Evolutionary conservation across 1,140 invertebrate genomes (phyloP).

Genomic region (Grapholita molesta): DNA sequence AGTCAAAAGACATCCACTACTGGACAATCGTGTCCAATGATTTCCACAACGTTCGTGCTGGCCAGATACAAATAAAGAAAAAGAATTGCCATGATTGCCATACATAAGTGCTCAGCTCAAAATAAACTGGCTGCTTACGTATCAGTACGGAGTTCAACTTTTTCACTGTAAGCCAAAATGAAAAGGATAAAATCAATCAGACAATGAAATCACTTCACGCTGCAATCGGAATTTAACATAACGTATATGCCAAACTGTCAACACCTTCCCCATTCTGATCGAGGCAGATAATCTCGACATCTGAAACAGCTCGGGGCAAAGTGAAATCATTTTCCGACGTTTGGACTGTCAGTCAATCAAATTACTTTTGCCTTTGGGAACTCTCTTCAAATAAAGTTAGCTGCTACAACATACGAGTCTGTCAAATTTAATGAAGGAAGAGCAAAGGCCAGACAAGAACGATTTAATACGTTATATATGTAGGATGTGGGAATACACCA

Average conservation of each 20-base stretch:
- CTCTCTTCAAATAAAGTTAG: background rate
- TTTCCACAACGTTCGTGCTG: too few relatives aligned
- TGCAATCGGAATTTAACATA: background rate
- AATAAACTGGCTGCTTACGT: too few relatives aligned
- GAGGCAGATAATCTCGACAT: background rate
- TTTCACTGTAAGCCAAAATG: too few relatives aligned
- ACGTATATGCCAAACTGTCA: background rate
- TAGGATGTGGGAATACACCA: too few relatives aligned
- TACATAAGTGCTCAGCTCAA: too few relatives aligned
- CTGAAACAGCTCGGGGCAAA: background rate
- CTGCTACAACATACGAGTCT: background rate
- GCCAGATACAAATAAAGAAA: too few relatives aligned
- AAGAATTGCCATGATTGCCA: too few relatives aligned
- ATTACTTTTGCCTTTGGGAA: background rate
- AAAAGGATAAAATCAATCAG: too few relatives aligned
- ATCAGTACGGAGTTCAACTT: too few relatives aligned
- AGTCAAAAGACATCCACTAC: too few relatives aligned
- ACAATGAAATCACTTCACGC: background rate
- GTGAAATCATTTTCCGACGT: background rate
- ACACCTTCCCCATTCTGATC: background rate
- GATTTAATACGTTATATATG: background rate
- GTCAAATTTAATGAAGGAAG: background rate
- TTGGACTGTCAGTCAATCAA: background rate
- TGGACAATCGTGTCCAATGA: too few relatives aligned
- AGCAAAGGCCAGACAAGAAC: background rate